A percentile compares a stretch with the other conserved stretches of the same genome.
Conservation (phyloP, 2,797 vertebrate genomes). For the Pteropus rufus region DNA sequence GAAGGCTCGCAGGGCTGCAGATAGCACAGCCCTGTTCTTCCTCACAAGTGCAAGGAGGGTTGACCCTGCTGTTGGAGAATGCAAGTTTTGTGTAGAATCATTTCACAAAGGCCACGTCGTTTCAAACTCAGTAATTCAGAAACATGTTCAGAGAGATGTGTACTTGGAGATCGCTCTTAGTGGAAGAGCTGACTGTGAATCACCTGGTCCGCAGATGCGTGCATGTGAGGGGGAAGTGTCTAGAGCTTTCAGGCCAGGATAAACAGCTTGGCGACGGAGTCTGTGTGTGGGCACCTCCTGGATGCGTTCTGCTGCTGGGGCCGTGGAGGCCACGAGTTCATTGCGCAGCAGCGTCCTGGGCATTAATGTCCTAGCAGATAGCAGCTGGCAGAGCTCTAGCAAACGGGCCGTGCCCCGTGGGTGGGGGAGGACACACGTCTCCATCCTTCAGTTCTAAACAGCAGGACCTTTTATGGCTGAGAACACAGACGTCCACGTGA, state of each 20-base stretch:
- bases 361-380: constrained; percentile 81
- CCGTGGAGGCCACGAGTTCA: constrained; percentile 66
- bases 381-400: constrained; percentile 72
- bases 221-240: background rate
- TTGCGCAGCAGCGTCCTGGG: constrained; percentile 69
- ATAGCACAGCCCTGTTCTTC: constrained; percentile 75
- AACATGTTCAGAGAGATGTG: background rate
- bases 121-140: background rate
- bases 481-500: constrained; percentile 67
- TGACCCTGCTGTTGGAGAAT: constrained; percentile 71
- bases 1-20: constrained; percentile 77
- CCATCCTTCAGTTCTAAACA: constrained; percentile 72
- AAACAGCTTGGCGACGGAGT: background rate
- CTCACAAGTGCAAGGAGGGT: constrained; percentile 67
- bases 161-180: background rate
- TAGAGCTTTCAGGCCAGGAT: background rate
- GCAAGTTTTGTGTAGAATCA: constrained; percentile 21
- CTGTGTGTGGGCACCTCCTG: background rate
- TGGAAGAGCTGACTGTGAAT: background rate
- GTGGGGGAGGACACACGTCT: constrained; percentile 73
- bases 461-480: constrained; percentile 80
- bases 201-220: background rate
- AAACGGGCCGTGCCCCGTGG: constrained; percentile 70
- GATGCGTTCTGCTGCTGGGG: constrained; percentile 63
- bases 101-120: background rate